phyloP scores from a whole-genome alignment of 2,888 invertebrate species.

The Erebia aethiops region DNA sequence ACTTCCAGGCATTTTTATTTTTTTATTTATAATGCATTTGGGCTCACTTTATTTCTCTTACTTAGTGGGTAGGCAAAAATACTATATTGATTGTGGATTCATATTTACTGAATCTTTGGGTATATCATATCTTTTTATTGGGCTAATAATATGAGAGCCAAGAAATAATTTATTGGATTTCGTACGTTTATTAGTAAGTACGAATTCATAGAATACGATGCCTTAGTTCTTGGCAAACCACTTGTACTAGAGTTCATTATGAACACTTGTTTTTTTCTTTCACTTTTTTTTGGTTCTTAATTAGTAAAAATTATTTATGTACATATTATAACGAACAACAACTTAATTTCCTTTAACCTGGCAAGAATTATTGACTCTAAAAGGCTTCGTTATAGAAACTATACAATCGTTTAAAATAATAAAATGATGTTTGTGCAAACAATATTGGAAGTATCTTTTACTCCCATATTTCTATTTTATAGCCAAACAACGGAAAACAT shows the following conservation, averaged over 20 bases:
- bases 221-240: no score
- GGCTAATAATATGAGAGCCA: no score
- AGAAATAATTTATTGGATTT: no score
- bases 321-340: not conserved
- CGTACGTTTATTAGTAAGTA: no score
- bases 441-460: conserved; percentile 25
- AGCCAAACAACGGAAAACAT: conserved; percentile 29
- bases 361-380: not conserved
- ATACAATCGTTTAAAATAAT: not conserved
- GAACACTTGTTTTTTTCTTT: no score
- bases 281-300: not conserved
- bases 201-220: no score
- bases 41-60: no score
- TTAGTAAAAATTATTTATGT: conserved; percentile 2
- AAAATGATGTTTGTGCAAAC: conserved; percentile 6
- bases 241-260: no score
- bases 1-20: not conserved
- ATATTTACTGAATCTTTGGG: no score
- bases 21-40: not conserved
- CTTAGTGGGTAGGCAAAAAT: no score
- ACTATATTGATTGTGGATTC: no score
- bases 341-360: not conserved
- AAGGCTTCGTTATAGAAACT: not conserved
- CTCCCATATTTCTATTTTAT: conserved; percentile 35
- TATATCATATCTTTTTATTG: no score